Base-by-base conservation (phyloP, 2,797 vertebrate species). In the Luscinia luscinia region DNA sequence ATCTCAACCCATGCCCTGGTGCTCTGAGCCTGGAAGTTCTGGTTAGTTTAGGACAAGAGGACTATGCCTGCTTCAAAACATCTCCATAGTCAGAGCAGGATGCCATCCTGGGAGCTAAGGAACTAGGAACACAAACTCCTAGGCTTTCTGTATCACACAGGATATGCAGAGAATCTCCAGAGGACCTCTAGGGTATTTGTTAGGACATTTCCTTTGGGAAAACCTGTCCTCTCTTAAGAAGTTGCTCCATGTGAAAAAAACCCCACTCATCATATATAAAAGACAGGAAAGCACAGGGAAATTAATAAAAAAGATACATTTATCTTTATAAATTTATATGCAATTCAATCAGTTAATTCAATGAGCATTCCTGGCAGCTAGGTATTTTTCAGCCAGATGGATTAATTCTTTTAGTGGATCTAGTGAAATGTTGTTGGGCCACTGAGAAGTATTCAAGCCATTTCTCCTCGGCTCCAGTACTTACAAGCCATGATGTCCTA, bases 301-400 rank as follows among this genome's bases (percentile, higher is more conserved):
- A 75, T 89, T 82, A 45, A 36, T 72, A 70, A 52, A 52, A 62
- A 73, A 83, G 46, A 85, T 46, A 46, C 22, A 46, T 23, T 46
- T 46, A 23, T 46, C 22, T 46, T 23, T 46, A 46, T 23, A 46
- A 46, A 46, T 46, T 46, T 23, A 46, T 46, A 46, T 7, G 40
- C 51, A n/a, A 59, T 81, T 87, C 78, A 87, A 38, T 78, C 64
- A 40, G 67, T 94, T 81, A 80, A 63, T 94, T 95, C 89, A 78
- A 40, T 76, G 46, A 92, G 17, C 18, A 22, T 75, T 81, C 61
- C 82, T 92, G 89, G 63, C 55, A 94, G 51, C 13, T 23, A 76
- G 48, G 15, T 73, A 40, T 87, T 93, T 84, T 64, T 87, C 63
- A 95, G 77, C 11, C 75, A 78, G 41, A 64, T 2, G 6, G 43